Conservation (phyloP, 2,113 vertebrate genomes). For the Antennarius striatus region DNA sequence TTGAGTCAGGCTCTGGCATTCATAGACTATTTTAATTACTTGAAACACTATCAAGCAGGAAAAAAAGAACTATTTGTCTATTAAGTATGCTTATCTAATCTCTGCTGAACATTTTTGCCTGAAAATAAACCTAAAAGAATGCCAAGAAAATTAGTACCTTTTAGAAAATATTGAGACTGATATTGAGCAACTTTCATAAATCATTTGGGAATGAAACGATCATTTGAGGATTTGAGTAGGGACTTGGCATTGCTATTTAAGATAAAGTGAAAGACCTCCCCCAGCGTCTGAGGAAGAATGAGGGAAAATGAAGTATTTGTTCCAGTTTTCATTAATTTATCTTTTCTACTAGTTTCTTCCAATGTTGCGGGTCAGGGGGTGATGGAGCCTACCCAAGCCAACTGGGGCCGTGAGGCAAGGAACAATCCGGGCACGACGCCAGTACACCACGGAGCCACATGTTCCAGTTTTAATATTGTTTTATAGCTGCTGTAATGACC, state of each 20-base stretch:
- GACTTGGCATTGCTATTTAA: conserved; percentile 28
- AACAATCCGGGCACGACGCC: no score
- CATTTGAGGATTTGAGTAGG: conserved; percentile 33
- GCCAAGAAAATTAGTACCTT: conserved; percentile 56
- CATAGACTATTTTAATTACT: conserved; percentile 51
- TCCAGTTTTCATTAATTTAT: not conserved
- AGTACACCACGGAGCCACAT: no score
- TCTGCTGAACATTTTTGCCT: conserved; percentile 48
- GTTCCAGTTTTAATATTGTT: conserved; percentile 25
- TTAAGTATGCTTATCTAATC: conserved; percentile 62
- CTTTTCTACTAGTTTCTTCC: no score
- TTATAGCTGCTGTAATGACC: conserved; percentile 3
- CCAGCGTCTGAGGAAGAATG: conserved; percentile 9
- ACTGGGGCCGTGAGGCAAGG: no score
- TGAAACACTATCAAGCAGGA: conserved; percentile 40
- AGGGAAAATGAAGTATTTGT: not conserved
- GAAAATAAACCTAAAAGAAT: conserved; percentile 50
- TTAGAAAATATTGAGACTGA: conserved; percentile 48
- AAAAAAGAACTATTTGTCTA: conserved; percentile 48
- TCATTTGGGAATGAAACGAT: conserved; percentile 42
- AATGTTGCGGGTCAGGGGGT: no score
- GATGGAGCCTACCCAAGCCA: no score
- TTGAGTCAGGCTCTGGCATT: conserved; percentile 47
- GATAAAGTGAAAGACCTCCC: conserved; percentile 19
- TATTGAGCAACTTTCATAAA: conserved; percentile 53